These are phyloP conservation scores for Seira musarum DNA, from an alignment of 2,888 invertebrate genomes.

Conservation along the genomic window DNA sequence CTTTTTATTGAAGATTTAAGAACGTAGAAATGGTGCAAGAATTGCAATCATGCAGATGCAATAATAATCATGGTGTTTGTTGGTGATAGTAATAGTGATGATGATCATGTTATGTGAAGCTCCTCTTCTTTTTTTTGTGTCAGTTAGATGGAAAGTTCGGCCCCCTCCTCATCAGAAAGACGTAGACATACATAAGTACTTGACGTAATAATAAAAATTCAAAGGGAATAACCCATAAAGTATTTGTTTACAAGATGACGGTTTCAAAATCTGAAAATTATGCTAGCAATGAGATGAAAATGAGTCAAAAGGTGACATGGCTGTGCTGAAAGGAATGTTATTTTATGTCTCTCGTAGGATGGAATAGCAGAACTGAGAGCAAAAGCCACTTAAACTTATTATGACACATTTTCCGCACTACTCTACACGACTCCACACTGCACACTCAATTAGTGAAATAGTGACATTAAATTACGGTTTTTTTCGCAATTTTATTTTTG, in stretches of 20 bases:
- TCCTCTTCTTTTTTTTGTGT: conserved; percentile 37
- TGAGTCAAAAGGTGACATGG: conserved; percentile 20
- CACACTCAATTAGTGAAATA: conserved; percentile 1
- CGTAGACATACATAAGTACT: neutral
- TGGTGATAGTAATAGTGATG: neutral
- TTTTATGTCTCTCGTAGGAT: neutral
- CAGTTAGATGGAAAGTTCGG: conserved; percentile 19
- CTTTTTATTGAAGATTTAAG: too few relatives aligned
- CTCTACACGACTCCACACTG: too few relatives aligned
- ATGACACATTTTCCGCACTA: neutral
- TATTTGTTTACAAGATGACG: conserved; percentile 45
- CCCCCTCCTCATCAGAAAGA: neutral
- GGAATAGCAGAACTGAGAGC: neutral
- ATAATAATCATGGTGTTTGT: neutral
- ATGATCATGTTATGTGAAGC: neutral
- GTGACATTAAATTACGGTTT: conserved; percentile 43
- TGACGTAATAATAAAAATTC: neutral
- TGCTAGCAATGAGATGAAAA: too few relatives aligned
- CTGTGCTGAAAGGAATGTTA: neutral
- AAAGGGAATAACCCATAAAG: neutral
- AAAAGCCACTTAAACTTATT: neutral
- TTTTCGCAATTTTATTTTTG: conserved; percentile 35
- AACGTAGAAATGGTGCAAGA: conserved; percentile 11
- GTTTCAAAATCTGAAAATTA: conserved; percentile 12
- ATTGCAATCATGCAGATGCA: neutral